Conservation (phyloP, 2,797 vertebrate species). For the Salmo trutta region DNA sequence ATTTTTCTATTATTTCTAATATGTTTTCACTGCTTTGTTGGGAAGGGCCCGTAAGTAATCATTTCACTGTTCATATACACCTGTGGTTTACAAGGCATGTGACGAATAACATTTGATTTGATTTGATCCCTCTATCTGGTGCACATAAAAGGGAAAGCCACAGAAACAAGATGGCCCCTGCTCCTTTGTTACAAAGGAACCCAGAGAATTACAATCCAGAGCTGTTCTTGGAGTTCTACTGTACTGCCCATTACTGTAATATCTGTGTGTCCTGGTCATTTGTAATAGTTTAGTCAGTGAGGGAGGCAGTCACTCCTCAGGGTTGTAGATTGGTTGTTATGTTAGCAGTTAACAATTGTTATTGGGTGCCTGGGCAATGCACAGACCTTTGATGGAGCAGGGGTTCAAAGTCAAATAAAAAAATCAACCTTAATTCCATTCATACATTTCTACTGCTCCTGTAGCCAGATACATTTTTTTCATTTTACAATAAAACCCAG, state of each 20-base stretch:
- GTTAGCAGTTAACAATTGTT: conserved; percentile 5
- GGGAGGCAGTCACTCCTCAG: background rate
- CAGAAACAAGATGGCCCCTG: conserved; percentile 19
- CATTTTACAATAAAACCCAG: too few relatives aligned
- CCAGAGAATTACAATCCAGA: background rate
- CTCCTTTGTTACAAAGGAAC: conserved; percentile 31
- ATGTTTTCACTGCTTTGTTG: too few relatives aligned
- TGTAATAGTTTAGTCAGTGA: conserved; percentile 16
- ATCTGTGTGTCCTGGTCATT: conserved; percentile 24
- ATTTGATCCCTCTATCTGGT: background rate
- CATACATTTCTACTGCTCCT: too few relatives aligned
- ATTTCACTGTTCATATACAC: too few relatives aligned
- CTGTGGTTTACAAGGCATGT: too few relatives aligned
- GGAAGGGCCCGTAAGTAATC: too few relatives aligned
- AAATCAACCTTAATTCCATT: too few relatives aligned
- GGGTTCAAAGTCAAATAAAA: too few relatives aligned
- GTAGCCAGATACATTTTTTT: too few relatives aligned
- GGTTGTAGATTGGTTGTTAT: conserved; percentile 8
- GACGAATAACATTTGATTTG: too few relatives aligned
- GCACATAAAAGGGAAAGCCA: conserved; percentile 2
- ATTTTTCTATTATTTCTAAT: too few relatives aligned
- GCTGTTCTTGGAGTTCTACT: conserved; percentile 20
- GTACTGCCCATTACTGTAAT: conserved; percentile 24
- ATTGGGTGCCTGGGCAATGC: background rate
- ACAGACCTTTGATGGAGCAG: too few relatives aligned